These are phyloP conservation scores for Chaetodon auriga DNA, from an alignment of 2,113 vertebrate genomes.

Conservation along the genomic window DNA sequence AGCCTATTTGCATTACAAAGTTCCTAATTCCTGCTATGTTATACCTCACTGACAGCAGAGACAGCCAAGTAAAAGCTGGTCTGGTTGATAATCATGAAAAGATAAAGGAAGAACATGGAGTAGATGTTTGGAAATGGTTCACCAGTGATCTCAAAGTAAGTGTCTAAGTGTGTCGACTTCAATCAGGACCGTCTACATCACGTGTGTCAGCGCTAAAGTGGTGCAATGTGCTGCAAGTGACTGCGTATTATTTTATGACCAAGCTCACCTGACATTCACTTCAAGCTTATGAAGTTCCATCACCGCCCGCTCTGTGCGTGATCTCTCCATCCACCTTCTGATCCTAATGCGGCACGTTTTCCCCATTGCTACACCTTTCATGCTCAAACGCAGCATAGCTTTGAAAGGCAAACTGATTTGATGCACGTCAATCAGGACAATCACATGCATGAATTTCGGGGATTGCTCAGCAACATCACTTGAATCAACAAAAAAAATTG, in stretches of 20 bases:
- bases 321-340: too few relatives aligned
- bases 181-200: not conserved
- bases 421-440: not conserved
- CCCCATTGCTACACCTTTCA: not conserved
- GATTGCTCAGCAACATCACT: too few relatives aligned
- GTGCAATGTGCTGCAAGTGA: not conserved
- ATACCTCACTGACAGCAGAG: conserved; percentile 31
- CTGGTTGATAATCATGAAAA: not conserved
- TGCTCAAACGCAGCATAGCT: not conserved
- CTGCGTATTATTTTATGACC: not conserved
- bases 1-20: conserved; percentile 48
- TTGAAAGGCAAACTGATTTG: not conserved
- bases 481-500: not conserved
- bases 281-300: conserved; percentile 1
- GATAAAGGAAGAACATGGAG: not conserved
- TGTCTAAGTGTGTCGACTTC: not conserved
- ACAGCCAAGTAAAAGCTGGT: conserved; percentile 8
- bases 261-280: conserved; percentile 4
- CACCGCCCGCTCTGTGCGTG: not conserved
- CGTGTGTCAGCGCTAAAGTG: not conserved
- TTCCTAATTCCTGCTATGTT: conserved; percentile 53
- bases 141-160: not conserved
- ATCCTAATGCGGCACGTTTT: not conserved
- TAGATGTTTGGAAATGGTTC: conserved; percentile 9
- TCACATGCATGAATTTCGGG: too few relatives aligned